Evolutionary conservation across 2,888 invertebrate genomes (phyloP).

Genomic region (Theodoxus fluviatilis): DNA sequence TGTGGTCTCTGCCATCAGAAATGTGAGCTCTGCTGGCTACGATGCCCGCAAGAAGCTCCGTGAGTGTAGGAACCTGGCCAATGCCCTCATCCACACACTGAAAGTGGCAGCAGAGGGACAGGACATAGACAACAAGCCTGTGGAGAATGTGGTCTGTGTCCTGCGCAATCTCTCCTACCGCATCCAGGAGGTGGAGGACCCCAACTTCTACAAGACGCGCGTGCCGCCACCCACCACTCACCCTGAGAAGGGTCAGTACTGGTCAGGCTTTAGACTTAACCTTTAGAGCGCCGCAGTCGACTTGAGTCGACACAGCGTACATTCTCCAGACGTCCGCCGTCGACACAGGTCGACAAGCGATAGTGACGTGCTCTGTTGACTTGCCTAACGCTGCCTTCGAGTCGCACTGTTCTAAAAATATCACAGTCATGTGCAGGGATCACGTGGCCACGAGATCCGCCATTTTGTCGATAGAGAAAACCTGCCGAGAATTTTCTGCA

Average conservation of each 20-base stretch:
- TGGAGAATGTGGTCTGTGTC: constrained; percentile 98
- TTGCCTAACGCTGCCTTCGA: too few relatives aligned
- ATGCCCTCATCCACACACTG: constrained; percentile 90
- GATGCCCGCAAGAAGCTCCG: constrained; percentile 92
- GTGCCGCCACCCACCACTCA: constrained; percentile 35
- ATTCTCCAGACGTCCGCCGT: too few relatives aligned
- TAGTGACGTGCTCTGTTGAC: too few relatives aligned
- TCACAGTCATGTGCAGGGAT: too few relatives aligned
- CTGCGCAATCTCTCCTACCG: constrained; percentile 92
- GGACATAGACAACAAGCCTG: constrained; percentile 97
- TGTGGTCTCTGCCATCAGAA: constrained; percentile 72
- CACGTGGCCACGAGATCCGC: too few relatives aligned
- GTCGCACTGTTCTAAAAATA: too few relatives aligned
- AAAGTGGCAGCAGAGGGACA: constrained; percentile 84
- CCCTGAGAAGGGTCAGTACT: constrained; percentile 39
- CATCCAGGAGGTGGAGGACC: constrained; percentile 98
- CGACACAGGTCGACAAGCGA: too few relatives aligned
- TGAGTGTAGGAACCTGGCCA: constrained; percentile 89
- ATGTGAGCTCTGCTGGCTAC: constrained; percentile 96
- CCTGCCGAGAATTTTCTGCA: too few relatives aligned
- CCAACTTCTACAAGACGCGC: constrained; percentile 78
- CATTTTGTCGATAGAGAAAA: too few relatives aligned
- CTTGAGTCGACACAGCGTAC: too few relatives aligned
- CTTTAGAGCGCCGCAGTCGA: too few relatives aligned
- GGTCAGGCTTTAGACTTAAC: too few relatives aligned